Percentiles rank a stretch among this genome's conserved stretches.
phyloP scores from a whole-genome alignment of 2,797 vertebrate species.

The Enteromius paludinosus region DNA sequence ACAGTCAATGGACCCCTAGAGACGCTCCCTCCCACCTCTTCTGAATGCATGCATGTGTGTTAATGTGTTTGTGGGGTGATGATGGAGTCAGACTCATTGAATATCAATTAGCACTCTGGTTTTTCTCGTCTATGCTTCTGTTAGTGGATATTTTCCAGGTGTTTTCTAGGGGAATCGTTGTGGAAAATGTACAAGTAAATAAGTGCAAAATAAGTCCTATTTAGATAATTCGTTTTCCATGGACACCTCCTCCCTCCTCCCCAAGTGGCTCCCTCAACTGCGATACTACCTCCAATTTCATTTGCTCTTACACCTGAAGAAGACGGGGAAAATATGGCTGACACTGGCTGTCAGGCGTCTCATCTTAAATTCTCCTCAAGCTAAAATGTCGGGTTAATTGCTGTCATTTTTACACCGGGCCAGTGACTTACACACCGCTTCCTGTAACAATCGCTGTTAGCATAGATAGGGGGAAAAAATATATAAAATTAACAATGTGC shows the following conservation, averaged over 20 bases:
- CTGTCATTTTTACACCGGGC: conserved; percentile 99
- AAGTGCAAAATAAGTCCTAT: conserved; percentile 80
- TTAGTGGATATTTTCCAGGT: background rate
- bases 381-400: conserved; percentile 99
- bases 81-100: conserved; percentile 47
- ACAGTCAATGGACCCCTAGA: conserved; percentile 91
- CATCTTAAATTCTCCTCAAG: conserved; percentile 98
- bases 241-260: conserved; percentile 71
- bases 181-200: conserved; percentile 24
- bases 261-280: conserved; percentile 87
- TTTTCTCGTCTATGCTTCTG: background rate
- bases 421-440: conserved; percentile 89
- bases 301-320: conserved; percentile 91
- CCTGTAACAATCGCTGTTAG: conserved; percentile 87
- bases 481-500: conserved; percentile 84
- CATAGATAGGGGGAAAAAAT: conserved; percentile 13
- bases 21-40: conserved; percentile 68
- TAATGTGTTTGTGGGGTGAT: conserved; percentile 85
- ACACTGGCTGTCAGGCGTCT: conserved; percentile 98
- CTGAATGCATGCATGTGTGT: conserved; percentile 74
- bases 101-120: conserved; percentile 49
- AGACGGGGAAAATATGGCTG: conserved; percentile 77
- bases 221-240: conserved; percentile 88
- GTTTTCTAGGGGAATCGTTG: conserved; percentile 24
- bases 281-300: conserved; percentile 93